Evolutionary conservation across 2,797 vertebrate species (phyloP).

Genomic region (Chiroxiphia lanceolata): DNA sequence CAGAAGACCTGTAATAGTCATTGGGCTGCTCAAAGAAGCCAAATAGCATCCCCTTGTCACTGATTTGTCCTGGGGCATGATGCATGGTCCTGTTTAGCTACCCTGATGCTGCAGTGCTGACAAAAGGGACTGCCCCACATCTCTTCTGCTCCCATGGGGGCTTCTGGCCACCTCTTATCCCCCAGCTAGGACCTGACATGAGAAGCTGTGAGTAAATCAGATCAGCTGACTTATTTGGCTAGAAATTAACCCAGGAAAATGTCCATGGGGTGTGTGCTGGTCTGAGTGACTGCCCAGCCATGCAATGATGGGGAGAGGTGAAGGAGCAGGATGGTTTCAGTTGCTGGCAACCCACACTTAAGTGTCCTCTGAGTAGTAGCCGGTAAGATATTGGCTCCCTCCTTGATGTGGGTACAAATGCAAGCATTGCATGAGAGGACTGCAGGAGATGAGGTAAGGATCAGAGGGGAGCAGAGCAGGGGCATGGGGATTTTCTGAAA

Average conservation of each 20-base stretch:
- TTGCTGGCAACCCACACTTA: not conserved
- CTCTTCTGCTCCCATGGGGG: not conserved
- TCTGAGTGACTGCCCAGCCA: not conserved
- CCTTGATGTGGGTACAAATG: not conserved
- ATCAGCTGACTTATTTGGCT: not conserved
- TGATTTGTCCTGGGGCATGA: not conserved
- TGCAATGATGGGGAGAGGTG: not conserved
- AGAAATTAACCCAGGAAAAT: not conserved
- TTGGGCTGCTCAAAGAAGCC: not conserved
- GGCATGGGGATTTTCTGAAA: not conserved
- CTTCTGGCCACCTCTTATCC: not conserved
- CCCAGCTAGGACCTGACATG: rapidly evolving
- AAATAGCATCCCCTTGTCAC: not conserved
- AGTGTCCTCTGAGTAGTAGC: not conserved
- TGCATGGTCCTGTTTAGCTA: not conserved
- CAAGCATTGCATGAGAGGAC: rapidly evolving
- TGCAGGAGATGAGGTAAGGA: not conserved
- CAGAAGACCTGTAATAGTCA: not conserved
- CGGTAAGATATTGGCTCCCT: not conserved
- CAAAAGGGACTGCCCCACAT: not conserved
- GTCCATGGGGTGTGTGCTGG: not conserved
- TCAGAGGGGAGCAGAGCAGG: not conserved
- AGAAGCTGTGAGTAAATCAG: not conserved
- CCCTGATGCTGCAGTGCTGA: not conserved
- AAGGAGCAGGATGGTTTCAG: not conserved